Conservation (phyloP, 2,113 vertebrate species). For the Empidonax traillii region DNA sequence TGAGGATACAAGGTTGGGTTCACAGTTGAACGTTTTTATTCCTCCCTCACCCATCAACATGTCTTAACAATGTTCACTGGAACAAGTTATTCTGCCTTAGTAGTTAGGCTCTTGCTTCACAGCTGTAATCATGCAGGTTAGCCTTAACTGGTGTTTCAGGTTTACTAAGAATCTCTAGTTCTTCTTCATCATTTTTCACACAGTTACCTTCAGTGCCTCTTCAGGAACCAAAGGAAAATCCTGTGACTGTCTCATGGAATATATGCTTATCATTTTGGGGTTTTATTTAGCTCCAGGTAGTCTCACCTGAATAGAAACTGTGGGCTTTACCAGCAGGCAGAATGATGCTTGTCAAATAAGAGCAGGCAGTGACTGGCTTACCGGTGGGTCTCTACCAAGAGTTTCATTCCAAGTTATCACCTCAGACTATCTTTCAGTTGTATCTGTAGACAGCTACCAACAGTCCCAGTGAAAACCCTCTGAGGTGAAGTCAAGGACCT, state of each 20-base stretch:
- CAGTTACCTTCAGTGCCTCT: not conserved
- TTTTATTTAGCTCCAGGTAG: not conserved
- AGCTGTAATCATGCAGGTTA: not conserved
- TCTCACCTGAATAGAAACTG: not conserved
- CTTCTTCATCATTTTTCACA: not conserved
- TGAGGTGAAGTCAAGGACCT: not conserved
- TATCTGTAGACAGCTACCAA: not conserved
- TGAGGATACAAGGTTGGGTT: not conserved
- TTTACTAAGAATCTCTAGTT: not conserved
- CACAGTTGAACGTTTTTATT: not conserved
- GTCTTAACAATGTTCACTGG: conserved; percentile 5
- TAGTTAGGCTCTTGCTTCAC: conserved; percentile 31
- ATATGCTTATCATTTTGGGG: not conserved
- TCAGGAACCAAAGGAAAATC: not conserved
- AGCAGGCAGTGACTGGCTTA: not conserved
- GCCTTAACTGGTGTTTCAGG: conserved; percentile 33
- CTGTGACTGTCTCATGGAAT: not conserved
- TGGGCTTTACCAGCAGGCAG: not conserved
- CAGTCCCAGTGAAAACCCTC: not conserved
- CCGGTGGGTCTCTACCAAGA: not conserved
- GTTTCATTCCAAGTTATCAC: not conserved
- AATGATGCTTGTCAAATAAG: not conserved
- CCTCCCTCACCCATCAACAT: not conserved
- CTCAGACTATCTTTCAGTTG: not conserved
- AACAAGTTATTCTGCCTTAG: conserved; percentile 23